Evolutionary conservation across 2,888 invertebrate species (phyloP).

Genomic region (Thera britannica): DNA sequence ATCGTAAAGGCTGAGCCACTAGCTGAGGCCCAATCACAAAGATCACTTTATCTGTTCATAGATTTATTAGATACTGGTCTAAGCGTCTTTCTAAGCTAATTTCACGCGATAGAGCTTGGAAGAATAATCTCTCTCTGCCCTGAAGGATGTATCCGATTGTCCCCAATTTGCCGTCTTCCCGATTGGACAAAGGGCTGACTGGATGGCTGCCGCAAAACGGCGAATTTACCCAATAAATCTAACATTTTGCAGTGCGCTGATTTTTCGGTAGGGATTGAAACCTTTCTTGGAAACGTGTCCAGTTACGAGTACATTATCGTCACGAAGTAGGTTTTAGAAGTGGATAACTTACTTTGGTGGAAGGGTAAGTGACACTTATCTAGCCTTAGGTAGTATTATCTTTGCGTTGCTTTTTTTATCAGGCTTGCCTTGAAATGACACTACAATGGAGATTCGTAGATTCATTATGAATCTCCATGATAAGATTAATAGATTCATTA

Average conservation of each 20-base stretch:
- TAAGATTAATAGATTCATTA: no score
- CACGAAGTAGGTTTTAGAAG: not conserved
- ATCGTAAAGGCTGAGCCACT: no score
- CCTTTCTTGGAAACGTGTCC: conserved; percentile 11
- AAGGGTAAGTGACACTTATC: not conserved
- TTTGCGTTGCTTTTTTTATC: no score
- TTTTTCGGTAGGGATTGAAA: conserved; percentile 9
- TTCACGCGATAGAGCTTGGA: not conserved
- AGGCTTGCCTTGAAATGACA: no score
- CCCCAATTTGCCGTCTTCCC: conserved; percentile 37
- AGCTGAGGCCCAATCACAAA: not conserved
- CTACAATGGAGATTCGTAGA: no score
- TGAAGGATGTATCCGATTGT: conserved; percentile 35
- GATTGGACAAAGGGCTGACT: conserved; percentile 33
- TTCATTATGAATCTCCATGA: no score
- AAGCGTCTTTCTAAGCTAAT: not conserved
- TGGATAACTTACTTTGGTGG: not conserved
- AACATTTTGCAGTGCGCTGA: conserved; percentile 17
- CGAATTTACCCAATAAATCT: conserved; percentile 38
- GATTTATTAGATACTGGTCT: no score
- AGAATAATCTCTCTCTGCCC: conserved; percentile 7
- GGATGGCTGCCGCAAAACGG: conserved; percentile 33
- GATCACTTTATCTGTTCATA: not conserved
- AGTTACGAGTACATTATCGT: not conserved
- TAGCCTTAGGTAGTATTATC: not conserved